Evolutionary conservation across 2,888 invertebrate genomes (phyloP).

Genomic region (Papilio demoleus): DNA sequence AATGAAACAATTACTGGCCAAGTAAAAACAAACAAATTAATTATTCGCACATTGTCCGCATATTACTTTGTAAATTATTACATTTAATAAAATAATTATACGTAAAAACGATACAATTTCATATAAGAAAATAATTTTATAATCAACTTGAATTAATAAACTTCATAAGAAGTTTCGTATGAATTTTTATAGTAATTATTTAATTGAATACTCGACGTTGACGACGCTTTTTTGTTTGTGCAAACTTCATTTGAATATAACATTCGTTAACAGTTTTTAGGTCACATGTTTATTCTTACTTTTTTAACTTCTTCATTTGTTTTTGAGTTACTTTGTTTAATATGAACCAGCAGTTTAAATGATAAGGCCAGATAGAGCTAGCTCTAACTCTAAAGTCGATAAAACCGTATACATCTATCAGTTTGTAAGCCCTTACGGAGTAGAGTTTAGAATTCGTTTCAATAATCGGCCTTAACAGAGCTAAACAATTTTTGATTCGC

Average conservation of each 20-base stretch:
- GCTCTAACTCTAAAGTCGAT: too few species aligned
- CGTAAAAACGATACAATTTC: neutral
- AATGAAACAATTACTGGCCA: too few species aligned
- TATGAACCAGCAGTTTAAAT: too few species aligned
- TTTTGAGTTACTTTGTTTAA: neutral
- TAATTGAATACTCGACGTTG: constrained; percentile 35
- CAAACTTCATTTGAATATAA: constrained; percentile 18
- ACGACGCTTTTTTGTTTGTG: constrained; percentile 37
- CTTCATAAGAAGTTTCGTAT: constrained; percentile 37
- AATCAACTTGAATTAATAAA: constrained; percentile 6
- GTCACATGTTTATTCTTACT: constrained; percentile 34
- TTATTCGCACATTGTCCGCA: too few species aligned
- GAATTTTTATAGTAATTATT: constrained; percentile 50
- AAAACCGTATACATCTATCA: too few species aligned
- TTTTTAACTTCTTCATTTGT: constrained; percentile 26
- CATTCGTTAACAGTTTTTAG: neutral
- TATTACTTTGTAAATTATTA: too few species aligned
- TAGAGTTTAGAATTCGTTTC: too few species aligned
- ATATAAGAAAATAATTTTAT: neutral
- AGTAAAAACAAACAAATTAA: too few species aligned
- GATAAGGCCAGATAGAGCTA: too few species aligned
- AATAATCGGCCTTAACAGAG: too few species aligned
- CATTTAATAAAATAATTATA: neutral
- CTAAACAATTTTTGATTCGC: too few species aligned
- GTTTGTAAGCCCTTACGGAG: too few species aligned